A percentile compares a stretch with the other conserved stretches of the same genome.
phyloP scores from a whole-genome alignment of 2,797 vertebrate genomes.

The Cuculus canorus region DNA sequence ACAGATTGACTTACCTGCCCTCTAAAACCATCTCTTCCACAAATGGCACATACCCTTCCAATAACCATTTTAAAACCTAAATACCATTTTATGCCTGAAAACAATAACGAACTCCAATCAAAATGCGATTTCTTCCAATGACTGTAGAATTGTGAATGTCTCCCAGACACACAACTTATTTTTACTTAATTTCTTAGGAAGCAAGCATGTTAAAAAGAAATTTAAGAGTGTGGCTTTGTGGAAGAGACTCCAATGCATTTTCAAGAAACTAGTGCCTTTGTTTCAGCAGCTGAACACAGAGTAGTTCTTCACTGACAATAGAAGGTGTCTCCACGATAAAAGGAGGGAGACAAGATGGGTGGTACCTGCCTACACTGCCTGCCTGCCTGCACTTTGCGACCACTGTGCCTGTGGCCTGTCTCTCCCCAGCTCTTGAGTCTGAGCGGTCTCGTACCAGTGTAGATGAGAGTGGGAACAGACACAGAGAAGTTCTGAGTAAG shows the following conservation, averaged over 20 bases:
- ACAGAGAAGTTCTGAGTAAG: slow-evolving; percentile 99
- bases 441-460: slow-evolving; percentile 93
- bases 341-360: slow-evolving; percentile 44
- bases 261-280: slow-evolving; percentile 24
- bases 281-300: slow-evolving; percentile 34
- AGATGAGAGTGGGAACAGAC: slow-evolving; percentile 99
- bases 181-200: neutral
- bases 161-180: neutral
- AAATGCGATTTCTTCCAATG: neutral
- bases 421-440: slow-evolving; percentile 82
- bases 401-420: slow-evolving; percentile 77
- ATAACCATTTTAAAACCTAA: neutral
- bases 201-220: neutral
- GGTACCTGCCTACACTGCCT: slow-evolving; percentile 86
- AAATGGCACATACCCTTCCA: slow-evolving; percentile 64
- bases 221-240: slow-evolving; percentile 63
- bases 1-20: slow-evolving; percentile 77
- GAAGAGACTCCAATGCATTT: slow-evolving; percentile 65
- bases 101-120: neutral
- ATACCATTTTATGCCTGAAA: neutral
- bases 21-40: slow-evolving; percentile 72
- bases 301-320: slow-evolving; percentile 35
- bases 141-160: neutral
- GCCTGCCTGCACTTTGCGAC: slow-evolving; percentile 81
- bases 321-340: slow-evolving; percentile 46